A percentile compares a stretch with the other conserved stretches of the same genome.
Evolutionary conservation across 1,140 invertebrate species (phyloP).

Genomic region (Brachionus paranguensis): DNA sequence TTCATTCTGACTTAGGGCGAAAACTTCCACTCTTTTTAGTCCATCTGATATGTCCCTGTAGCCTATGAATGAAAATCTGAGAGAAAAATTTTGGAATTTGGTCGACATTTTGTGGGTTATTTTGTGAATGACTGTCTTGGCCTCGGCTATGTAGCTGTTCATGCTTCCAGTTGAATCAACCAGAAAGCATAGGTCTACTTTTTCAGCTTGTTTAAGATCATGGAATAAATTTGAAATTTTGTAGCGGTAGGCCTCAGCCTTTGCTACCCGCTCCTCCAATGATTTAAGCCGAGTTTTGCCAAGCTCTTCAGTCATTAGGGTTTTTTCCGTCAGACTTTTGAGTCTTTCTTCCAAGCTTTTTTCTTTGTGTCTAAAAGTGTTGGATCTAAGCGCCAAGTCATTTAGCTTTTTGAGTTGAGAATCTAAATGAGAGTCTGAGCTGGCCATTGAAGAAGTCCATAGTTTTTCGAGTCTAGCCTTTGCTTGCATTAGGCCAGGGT

Average conservation of each 20-base stretch:
- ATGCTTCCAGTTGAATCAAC: not conserved
- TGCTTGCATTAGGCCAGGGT: not conserved
- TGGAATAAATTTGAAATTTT: conserved; percentile 7
- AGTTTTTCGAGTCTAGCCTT: not conserved
- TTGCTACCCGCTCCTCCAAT: not conserved
- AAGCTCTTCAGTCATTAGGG: not conserved
- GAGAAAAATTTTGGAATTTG: not conserved
- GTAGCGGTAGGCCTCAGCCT: not conserved
- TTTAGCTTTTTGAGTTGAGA: not conserved
- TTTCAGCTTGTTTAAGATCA: not conserved
- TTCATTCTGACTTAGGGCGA: not conserved
- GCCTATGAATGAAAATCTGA: not conserved
- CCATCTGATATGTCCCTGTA: not conserved
- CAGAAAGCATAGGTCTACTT: conserved; percentile 2
- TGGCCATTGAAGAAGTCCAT: not conserved
- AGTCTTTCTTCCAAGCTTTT: not conserved
- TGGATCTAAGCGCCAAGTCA: too few relatives aligned
- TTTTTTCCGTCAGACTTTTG: not conserved
- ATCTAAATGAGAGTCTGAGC: not conserved
- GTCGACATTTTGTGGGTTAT: not conserved
- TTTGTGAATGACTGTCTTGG: not conserved
- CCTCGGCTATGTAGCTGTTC: not conserved
- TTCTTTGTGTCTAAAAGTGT: not conserved
- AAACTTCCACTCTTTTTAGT: not conserved
- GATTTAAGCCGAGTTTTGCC: not conserved